Evolutionary conservation across 2,888 invertebrate species (phyloP).

Genomic region (Platerodrilus igneus): DNA sequence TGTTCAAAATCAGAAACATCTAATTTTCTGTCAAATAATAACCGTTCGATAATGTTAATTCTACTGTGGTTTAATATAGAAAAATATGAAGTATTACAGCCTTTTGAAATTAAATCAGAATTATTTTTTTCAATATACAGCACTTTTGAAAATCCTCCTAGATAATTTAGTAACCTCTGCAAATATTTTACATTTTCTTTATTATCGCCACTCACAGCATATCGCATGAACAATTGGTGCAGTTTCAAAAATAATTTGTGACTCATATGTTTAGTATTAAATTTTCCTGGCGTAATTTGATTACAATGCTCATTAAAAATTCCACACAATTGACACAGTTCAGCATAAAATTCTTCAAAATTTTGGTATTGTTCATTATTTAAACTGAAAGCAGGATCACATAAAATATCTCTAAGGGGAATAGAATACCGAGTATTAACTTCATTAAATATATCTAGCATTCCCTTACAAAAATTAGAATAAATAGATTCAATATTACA

Average conservation of each 20-base stretch:
- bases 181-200: slow-evolving; percentile 49
- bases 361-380: slow-evolving; percentile 31
- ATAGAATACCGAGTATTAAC: slow-evolving; percentile 28
- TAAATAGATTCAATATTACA: slow-evolving; percentile 29
- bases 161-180: slow-evolving; percentile 55
- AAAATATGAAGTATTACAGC: slow-evolving; percentile 49
- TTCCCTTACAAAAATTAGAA: slow-evolving; percentile 35
- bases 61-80: slow-evolving; percentile 53
- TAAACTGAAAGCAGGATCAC: slow-evolving; percentile 32
- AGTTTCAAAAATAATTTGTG: slow-evolving; percentile 52
- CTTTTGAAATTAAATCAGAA: slow-evolving; percentile 38
- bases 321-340: slow-evolving; percentile 8
- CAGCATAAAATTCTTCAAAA: slow-evolving; percentile 32
- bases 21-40: slow-evolving; percentile 63
- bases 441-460: slow-evolving; percentile 33
- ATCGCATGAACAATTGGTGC: slow-evolving; percentile 48
- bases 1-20: slow-evolving; percentile 65
- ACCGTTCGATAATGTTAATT: slow-evolving; percentile 59
- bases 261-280: slow-evolving; percentile 52
- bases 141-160: slow-evolving; percentile 55
- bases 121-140: slow-evolving; percentile 41
- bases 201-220: slow-evolving; percentile 33
- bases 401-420: slow-evolving; percentile 34
- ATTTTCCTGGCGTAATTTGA: slow-evolving; percentile 41
- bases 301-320: slow-evolving; percentile 11